A percentile compares a stretch with the other conserved stretches of the same genome.
phyloP scores from a whole-genome alignment of 64 coral and sea anemone species.

The Dendrophyllia cribrosa region DNA sequence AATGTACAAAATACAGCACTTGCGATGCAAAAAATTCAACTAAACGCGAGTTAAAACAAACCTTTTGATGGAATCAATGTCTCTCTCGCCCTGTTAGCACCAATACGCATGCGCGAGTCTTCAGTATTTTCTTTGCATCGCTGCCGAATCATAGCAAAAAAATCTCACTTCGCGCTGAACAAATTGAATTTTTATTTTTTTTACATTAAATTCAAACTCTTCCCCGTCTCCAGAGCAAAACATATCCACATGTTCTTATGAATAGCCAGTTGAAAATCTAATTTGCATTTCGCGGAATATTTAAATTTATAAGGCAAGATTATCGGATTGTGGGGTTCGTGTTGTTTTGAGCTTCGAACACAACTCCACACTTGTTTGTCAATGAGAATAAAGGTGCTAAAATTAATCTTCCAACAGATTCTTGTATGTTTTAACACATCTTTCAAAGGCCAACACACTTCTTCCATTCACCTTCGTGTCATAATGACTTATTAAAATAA shows the following conservation, averaged over 20 bases:
- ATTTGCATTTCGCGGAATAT: constrained; percentile 79
- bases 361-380: constrained; percentile 44
- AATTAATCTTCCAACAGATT: constrained; percentile 64
- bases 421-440: constrained; percentile 46
- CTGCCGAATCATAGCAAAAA: not conserved
- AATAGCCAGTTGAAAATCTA: constrained; percentile 28
- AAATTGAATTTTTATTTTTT: not conserved
- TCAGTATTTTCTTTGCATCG: not conserved
- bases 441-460: constrained; percentile 39
- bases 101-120: constrained; percentile 21
- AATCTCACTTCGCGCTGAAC: not conserved
- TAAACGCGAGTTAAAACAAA: not conserved
- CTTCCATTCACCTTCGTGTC: constrained; percentile 30
- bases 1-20: not conserved
- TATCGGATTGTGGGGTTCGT: constrained; percentile 1
- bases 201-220: constrained; percentile 1
- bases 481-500: constrained; percentile 84
- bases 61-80: no score
- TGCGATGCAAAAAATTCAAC: not conserved
- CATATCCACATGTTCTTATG: constrained; percentile 10
- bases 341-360: not conserved
- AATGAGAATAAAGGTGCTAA: constrained; percentile 25
- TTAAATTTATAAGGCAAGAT: constrained; percentile 28
- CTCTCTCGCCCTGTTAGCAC: not conserved
- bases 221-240: not conserved